phyloP scores from a whole-genome alignment of 2,113 vertebrate species.

The Conger conger region DNA sequence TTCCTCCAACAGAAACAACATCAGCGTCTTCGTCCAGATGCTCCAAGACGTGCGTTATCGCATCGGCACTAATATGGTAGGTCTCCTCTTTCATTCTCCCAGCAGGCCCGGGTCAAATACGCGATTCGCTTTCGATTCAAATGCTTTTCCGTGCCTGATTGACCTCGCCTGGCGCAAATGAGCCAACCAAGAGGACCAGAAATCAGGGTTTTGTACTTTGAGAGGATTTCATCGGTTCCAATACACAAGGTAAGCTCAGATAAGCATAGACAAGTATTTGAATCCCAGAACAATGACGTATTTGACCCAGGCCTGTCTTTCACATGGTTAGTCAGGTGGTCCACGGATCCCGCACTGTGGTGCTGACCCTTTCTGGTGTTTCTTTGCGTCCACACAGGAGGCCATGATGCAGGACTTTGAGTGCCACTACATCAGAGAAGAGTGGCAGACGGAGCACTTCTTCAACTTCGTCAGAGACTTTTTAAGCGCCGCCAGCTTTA shows the following conservation, averaged over 20 bases:
- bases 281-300: no score
- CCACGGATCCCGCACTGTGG: no score
- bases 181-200: no score
- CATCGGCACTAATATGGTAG: slow-evolving; percentile 22
- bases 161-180: no score
- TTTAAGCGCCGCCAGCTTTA: neutral
- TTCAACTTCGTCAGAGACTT: neutral
- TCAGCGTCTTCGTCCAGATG: slow-evolving; percentile 50
- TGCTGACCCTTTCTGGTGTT: neutral
- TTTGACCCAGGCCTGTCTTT: no score
- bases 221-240: no score
- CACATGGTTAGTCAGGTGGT: no score
- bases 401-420: neutral
- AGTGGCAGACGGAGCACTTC: neutral
- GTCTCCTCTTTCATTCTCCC: no score
- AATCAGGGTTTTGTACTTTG: no score
- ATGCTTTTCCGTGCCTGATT: neutral
- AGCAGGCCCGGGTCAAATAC: no score
- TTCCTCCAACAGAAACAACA: slow-evolving; percentile 52
- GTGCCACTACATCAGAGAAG: neutral
- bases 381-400: neutral
- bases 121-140: neutral
- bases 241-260: no score
- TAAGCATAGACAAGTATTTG: no score
- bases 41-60: slow-evolving; percentile 45